Percentiles rank a stretch among this genome's conserved stretches.
Conservation (phyloP, 2,113 vertebrate genomes). For the Mohoua ochrocephala region DNA sequence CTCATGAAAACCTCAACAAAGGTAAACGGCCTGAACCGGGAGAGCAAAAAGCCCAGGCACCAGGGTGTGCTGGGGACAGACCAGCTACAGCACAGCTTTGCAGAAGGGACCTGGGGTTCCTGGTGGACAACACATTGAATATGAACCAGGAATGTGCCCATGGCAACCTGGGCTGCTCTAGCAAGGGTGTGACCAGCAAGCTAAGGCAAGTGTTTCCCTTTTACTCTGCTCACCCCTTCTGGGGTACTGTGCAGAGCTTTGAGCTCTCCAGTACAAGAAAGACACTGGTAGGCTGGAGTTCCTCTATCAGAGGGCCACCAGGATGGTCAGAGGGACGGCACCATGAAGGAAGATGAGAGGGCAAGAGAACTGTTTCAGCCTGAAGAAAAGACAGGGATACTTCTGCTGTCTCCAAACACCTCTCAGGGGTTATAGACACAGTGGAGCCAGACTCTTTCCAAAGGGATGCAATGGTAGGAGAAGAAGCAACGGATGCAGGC, state of each 20-base stretch:
- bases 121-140: not conserved
- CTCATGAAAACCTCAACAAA: not conserved
- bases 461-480: not conserved
- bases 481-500: not conserved
- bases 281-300: not conserved
- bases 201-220: not conserved
- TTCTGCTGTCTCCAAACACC: not conserved
- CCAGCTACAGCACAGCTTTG: not conserved
- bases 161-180: not conserved
- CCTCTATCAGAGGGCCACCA: not conserved
- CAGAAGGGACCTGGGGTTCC: not conserved
- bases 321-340: not conserved
- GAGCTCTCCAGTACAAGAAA: not conserved
- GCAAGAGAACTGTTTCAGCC: not conserved
- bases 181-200: not conserved
- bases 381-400: not conserved
- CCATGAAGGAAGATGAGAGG: not conserved
- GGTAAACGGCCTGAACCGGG: not conserved
- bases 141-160: not conserved
- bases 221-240: not conserved
- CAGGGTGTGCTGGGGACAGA: not conserved
- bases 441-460: not conserved
- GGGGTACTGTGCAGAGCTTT: not conserved
- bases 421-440: not conserved
- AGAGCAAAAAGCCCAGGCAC: not conserved